Conservation (phyloP, 2,797 vertebrate species). For the Channallabes apus region DNA sequence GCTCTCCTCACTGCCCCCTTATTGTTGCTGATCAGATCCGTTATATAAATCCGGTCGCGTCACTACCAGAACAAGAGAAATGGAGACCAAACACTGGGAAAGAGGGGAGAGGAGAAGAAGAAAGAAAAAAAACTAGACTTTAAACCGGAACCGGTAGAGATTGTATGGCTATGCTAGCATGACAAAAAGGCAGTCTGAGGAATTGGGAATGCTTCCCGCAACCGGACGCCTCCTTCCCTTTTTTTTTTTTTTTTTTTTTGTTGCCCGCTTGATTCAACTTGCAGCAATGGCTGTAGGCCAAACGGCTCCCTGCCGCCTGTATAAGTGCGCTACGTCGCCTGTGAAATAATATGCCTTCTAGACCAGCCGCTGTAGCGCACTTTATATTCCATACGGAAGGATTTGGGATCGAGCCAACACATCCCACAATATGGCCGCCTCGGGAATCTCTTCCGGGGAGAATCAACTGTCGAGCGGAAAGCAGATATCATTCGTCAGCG, state of each 20-base stretch:
- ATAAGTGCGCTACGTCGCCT: not conserved
- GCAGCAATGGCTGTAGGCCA: constrained; percentile 24
- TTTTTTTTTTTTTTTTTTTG: constrained; percentile 9
- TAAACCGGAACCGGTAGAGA: constrained; percentile 63
- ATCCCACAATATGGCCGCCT: constrained; percentile 58
- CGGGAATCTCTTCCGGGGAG: constrained; percentile 21
- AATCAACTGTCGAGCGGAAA: not conserved
- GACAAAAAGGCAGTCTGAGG: constrained; percentile 73
- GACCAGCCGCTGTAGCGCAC: constrained; percentile 10
- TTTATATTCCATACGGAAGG: not conserved
- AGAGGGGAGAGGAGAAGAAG: constrained; percentile 24
- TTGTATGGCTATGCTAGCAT: constrained; percentile 62
- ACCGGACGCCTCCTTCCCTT: constrained; percentile 47
- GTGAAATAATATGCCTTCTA: not conserved
- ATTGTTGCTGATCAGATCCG: constrained; percentile 25
- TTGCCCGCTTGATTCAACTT: constrained; percentile 43
- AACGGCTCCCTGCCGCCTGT: constrained; percentile 8
- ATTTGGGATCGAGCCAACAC: constrained; percentile 16
- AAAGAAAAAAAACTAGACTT: constrained; percentile 2
- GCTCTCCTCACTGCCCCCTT: not conserved
- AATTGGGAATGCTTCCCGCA: constrained; percentile 60
- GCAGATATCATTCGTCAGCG: not conserved
- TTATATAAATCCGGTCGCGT: constrained; percentile 47
- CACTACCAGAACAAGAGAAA: constrained; percentile 46
- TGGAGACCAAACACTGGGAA: constrained; percentile 56